Evolutionary conservation across 2,113 vertebrate species (phyloP).

Genomic region (Vulpes vulpes): DNA sequence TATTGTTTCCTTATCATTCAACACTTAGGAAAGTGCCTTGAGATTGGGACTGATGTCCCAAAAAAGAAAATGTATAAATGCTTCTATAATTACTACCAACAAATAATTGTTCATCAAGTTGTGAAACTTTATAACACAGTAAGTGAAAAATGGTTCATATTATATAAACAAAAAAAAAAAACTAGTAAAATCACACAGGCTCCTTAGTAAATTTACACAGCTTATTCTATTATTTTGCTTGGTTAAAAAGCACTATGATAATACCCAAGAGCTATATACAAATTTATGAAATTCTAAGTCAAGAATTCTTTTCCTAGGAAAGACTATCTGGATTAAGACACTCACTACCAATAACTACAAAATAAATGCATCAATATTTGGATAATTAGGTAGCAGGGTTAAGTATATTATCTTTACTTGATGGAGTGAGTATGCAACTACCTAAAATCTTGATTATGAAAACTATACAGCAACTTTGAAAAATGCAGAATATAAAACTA

Average conservation of each 20-base stretch:
- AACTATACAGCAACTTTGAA: background rate
- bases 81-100: background rate
- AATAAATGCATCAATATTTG: background rate
- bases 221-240: conserved; percentile 41
- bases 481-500: conserved; percentile 40
- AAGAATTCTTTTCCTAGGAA: conserved; percentile 43
- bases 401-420: background rate
- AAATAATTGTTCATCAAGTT: conserved; percentile 10
- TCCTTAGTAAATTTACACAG: conserved; percentile 32
- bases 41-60: background rate
- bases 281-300: conserved; percentile 50
- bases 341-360: conserved; percentile 9
- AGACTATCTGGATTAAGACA: background rate
- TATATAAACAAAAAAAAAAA: background rate
- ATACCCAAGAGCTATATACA: background rate
- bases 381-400: background rate
- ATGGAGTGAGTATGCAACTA: background rate
- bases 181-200: background rate
- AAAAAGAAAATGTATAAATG: background rate
- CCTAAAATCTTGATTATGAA: conserved; percentile 30
- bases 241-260: conserved; percentile 21
- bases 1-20: background rate
- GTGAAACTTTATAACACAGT: conserved; percentile 20
- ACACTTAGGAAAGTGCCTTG: background rate
- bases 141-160: background rate